phyloP scores from a whole-genome alignment of 2,888 invertebrate species.

The Parascotia fuliginaria region DNA sequence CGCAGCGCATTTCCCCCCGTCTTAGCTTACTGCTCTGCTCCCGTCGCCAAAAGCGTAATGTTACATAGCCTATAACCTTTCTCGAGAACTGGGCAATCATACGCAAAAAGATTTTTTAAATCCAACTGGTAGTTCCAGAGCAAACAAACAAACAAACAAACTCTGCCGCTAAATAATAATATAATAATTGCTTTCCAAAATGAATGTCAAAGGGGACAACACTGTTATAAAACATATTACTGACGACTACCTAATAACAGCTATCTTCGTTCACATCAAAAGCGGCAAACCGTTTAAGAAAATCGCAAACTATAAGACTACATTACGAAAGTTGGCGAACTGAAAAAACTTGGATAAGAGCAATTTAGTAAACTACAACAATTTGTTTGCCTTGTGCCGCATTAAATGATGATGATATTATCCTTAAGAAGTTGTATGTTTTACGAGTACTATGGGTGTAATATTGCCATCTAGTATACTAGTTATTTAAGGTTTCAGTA shows the following conservation, averaged over 20 bases:
- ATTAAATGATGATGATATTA: constrained; percentile 55
- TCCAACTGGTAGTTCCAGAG: too few relatives aligned
- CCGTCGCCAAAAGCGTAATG: too few relatives aligned
- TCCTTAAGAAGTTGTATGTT: constrained; percentile 28
- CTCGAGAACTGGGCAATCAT: too few relatives aligned
- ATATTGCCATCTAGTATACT: constrained; percentile 12
- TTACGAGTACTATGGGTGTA: constrained; percentile 19
- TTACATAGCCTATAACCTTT: too few relatives aligned
- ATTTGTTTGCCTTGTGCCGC: constrained; percentile 49
- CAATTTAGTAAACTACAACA: constrained; percentile 53
- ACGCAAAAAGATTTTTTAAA: too few relatives aligned
- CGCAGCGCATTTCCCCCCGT: too few relatives aligned
- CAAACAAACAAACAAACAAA: too few relatives aligned
- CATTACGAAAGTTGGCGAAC: constrained; percentile 33
- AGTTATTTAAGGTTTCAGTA: background rate
- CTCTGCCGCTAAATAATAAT: too few relatives aligned
- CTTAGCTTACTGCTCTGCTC: too few relatives aligned
- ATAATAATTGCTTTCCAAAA: background rate
- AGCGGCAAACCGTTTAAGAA: constrained; percentile 30
- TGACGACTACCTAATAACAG: constrained; percentile 12
- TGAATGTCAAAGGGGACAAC: background rate
- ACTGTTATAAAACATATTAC: background rate
- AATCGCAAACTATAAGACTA: constrained; percentile 31
- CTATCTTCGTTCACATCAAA: constrained; percentile 27
- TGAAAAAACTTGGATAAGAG: constrained; percentile 43